phyloP scores from a whole-genome alignment of 1,140 invertebrate species.

The Ceratoteleas bidentatus region DNA sequence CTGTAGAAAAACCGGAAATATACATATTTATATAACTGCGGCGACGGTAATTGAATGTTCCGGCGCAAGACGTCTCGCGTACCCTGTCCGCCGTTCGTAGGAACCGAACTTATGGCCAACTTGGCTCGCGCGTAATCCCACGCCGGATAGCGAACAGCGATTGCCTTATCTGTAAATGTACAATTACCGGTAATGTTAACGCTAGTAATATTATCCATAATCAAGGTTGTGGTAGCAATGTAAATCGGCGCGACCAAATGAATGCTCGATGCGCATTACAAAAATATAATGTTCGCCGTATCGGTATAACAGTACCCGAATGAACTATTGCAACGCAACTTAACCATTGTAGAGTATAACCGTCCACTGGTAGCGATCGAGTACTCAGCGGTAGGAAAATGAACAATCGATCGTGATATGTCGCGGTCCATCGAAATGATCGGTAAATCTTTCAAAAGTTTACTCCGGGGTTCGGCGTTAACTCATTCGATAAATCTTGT shows the following conservation, averaged over 20 bases:
- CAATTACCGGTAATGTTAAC: constrained; percentile 57
- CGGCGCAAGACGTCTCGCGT: constrained; percentile 12
- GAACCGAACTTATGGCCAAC: constrained; percentile 5
- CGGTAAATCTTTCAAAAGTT: constrained; percentile 32
- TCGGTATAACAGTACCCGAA: constrained; percentile 61
- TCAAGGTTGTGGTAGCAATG: constrained; percentile 38
- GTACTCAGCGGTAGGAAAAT: constrained; percentile 63
- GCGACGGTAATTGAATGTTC: constrained; percentile 32
- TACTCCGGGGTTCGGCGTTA: constrained; percentile 48
- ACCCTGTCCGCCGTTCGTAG: constrained; percentile 2
- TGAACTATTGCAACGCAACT: constrained; percentile 59
- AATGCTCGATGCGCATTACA: constrained; percentile 49
- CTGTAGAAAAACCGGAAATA: constrained; percentile 67
- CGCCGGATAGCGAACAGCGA: constrained; percentile 11
- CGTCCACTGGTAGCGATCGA: constrained; percentile 64
- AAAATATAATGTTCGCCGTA: constrained; percentile 60
- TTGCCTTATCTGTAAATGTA: constrained; percentile 43
- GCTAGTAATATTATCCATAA: constrained; percentile 52
- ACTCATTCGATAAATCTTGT: constrained; percentile 8
- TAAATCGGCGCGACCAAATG: too few species aligned
- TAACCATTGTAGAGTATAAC: constrained; percentile 39
- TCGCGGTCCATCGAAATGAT: constrained; percentile 58
- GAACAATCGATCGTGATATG: constrained; percentile 71
- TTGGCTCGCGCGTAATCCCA: neutral
- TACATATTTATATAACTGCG: constrained; percentile 65